These are phyloP conservation scores for Aphodius granarius DNA, from an alignment of 2,888 invertebrate genomes.

Conservation along the genomic window DNA sequence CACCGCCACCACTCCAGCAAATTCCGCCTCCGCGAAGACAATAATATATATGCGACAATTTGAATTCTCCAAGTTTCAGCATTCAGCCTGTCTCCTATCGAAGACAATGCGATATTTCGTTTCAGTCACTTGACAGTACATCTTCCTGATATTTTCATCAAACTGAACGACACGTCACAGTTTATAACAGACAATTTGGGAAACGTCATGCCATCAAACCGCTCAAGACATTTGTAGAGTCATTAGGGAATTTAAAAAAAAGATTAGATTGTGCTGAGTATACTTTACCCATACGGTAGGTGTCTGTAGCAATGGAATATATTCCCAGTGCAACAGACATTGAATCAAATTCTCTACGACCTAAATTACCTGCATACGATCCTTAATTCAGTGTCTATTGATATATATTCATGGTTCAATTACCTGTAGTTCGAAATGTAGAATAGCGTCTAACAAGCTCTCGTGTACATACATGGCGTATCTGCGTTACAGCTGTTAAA, in stretches of 20 bases:
- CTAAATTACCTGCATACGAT: not conserved
- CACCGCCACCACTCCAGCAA: not conserved
- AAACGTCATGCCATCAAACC: not conserved
- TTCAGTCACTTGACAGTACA: not conserved
- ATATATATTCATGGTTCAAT: not conserved
- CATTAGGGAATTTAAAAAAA: no score
- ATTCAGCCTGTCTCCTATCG: not conserved
- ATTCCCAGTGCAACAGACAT: not conserved
- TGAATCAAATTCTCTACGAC: not conserved
- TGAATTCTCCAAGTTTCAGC: not conserved
- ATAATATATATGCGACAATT: not conserved
- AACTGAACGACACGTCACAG: not conserved
- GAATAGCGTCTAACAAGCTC: not conserved
- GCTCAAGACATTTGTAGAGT: no score
- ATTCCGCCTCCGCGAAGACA: not conserved
- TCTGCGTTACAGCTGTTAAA: not conserved
- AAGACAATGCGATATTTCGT: not conserved
- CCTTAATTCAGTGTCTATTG: not conserved
- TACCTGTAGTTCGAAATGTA: not conserved
- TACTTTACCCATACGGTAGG: no score
- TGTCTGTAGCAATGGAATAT: no score
- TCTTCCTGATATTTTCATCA: not conserved
- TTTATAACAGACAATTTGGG: not conserved
- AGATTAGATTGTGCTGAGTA: no score
- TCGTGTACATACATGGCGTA: not conserved